Percentiles rank a stretch among this genome's conserved stretches.
Evolutionary conservation across 2,113 vertebrate genomes (phyloP).

Genomic region (Galbula dea): DNA sequence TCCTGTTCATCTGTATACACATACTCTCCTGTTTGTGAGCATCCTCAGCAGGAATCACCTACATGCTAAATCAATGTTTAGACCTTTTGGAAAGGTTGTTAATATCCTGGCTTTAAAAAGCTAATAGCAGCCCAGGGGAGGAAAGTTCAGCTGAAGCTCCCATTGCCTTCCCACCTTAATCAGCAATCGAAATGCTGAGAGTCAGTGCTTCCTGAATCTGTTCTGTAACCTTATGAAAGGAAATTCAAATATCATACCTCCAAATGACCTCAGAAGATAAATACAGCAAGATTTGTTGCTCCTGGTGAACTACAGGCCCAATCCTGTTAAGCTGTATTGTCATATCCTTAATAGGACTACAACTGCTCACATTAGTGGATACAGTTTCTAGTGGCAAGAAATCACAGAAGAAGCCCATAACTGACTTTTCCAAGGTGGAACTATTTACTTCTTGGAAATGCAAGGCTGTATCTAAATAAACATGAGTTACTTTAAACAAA

Average conservation of each 20-base stretch:
- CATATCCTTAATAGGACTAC: background rate
- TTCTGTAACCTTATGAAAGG: conserved; percentile 33
- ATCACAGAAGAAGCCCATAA: background rate
- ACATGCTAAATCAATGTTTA: conserved; percentile 45
- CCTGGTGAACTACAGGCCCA: background rate
- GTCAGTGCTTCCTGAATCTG: background rate
- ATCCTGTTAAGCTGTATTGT: background rate
- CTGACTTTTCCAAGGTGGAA: background rate
- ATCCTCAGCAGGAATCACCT: conserved; percentile 58
- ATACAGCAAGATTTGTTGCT: background rate
- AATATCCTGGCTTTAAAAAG: conserved; percentile 51
- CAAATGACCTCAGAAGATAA: background rate
- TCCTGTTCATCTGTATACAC: background rate
- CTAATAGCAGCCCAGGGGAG: conserved; percentile 43
- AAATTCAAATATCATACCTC: background rate
- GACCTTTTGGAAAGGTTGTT: conserved; percentile 49
- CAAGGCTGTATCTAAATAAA: background rate
- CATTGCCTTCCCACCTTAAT: conserved; percentile 38
- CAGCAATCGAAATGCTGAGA: conserved; percentile 24
- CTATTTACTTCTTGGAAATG: background rate
- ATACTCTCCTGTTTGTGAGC: conserved; percentile 45
- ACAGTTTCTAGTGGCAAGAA: background rate
- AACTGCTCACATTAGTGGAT: background rate
- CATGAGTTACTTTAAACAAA: background rate
- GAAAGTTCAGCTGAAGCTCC: conserved; percentile 51